Evolutionary conservation across 2,888 invertebrate genomes (phyloP).

Genomic region (Ferdinandea cuprea): DNA sequence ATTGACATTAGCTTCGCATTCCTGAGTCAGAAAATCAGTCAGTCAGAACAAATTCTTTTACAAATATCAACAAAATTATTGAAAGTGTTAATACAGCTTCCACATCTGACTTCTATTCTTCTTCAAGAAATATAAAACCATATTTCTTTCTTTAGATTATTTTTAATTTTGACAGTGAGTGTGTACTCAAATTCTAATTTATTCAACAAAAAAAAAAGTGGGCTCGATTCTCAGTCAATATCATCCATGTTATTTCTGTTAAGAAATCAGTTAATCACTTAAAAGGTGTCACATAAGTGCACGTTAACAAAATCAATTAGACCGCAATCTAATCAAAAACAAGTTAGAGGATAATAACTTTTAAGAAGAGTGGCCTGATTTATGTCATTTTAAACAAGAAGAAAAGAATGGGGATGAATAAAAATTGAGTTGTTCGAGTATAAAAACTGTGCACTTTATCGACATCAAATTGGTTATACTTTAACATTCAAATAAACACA

Average conservation of each 20-base stretch:
- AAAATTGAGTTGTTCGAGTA: constrained; percentile 2
- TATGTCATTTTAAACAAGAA: background rate
- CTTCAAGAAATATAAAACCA: no score
- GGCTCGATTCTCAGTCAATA: background rate
- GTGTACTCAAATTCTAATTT: background rate
- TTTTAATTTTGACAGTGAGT: no score
- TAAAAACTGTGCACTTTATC: constrained; percentile 32
- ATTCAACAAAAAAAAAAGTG: no score
- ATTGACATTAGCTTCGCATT: no score
- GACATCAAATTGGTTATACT: constrained; percentile 13
- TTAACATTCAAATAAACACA: constrained; percentile 12
- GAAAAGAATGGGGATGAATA: background rate
- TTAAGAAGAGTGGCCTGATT: no score
- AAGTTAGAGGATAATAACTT: no score
- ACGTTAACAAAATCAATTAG: background rate
- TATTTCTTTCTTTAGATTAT: no score
- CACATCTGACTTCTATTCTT: no score
- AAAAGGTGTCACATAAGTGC: background rate
- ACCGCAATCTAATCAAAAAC: background rate
- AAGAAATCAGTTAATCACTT: background rate
- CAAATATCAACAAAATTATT: no score
- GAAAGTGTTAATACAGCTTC: no score
- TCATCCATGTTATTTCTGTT: background rate
- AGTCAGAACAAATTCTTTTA: no score
- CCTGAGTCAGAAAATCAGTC: no score